A percentile compares a stretch with the other conserved stretches of the same genome.
These are phyloP conservation scores for Eremophila alpestris DNA, from an alignment of 2,797 vertebrate species.

Conservation along the genomic window DNA sequence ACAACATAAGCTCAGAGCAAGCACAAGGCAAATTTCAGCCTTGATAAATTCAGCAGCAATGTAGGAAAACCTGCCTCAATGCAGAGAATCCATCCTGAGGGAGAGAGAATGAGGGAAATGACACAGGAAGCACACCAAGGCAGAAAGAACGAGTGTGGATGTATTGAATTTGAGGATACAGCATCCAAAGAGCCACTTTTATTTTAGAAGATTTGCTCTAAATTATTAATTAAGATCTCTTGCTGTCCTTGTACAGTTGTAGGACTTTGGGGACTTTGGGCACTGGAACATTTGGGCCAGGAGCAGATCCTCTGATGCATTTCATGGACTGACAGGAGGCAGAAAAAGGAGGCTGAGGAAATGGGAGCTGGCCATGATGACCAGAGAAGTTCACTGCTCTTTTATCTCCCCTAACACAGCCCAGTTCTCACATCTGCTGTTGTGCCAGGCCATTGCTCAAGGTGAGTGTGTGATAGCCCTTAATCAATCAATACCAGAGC, in stretches of 20 bases:
- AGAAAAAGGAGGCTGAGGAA: neutral
- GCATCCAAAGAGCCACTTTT: neutral
- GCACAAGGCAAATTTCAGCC: neutral
- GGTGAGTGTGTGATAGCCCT: neutral
- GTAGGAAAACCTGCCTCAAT: neutral
- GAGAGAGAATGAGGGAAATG: neutral
- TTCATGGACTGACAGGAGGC: neutral
- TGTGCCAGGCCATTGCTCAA: neutral
- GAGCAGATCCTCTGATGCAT: neutral
- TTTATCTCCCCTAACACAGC: neutral
- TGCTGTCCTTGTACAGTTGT: neutral
- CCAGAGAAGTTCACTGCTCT: neutral
- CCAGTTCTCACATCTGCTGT: neutral
- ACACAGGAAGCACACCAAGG: neutral
- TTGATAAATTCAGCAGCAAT: neutral
- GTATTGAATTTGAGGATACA: neutral
- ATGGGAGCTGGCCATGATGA: neutral
- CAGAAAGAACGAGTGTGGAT: neutral
- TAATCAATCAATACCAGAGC: neutral
- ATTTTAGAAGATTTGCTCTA: neutral
- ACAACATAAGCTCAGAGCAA: neutral
- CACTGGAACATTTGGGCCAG: neutral
- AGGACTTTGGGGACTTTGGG: neutral
- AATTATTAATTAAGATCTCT: neutral
- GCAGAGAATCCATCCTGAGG: neutral